A percentile compares a stretch with the other conserved stretches of the same genome.
Evolutionary conservation across 1,140 invertebrate species (phyloP).

Genomic region (Panonychus citri): DNA sequence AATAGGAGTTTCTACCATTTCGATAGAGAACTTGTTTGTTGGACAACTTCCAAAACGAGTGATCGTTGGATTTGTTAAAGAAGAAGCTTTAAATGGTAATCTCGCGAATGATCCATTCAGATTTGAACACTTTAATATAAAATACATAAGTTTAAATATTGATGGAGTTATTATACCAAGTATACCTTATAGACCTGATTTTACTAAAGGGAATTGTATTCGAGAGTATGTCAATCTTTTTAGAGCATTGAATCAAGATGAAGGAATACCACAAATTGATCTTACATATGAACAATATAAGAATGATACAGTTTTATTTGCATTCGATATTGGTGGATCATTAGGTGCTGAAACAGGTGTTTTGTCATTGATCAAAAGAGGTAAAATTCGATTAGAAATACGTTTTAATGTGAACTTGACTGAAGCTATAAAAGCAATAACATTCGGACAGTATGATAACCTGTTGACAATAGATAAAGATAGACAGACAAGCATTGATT

Average conservation of each 20-base stretch:
- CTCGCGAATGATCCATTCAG: not conserved
- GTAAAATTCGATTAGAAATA: not conserved
- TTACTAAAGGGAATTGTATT: not conserved
- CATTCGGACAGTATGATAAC: not conserved
- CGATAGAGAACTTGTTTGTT: conserved; percentile 9
- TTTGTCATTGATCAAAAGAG: not conserved
- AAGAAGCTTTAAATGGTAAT: conserved; percentile 3
- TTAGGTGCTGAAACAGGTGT: not conserved
- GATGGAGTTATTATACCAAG: not conserved
- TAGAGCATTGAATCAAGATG: not conserved
- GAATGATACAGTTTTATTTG: not conserved
- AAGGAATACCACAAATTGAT: not conserved
- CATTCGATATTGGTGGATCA: not conserved
- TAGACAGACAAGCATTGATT: not conserved
- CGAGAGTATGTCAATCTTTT: conserved; percentile 1
- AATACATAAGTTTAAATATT: conserved; percentile 1
- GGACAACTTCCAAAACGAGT: conserved; percentile 9
- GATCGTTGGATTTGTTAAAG: conserved; percentile 5
- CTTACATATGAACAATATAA: not conserved
- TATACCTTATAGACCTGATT: conserved; percentile 2
- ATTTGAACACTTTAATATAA: conserved; percentile 1
- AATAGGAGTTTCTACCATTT: conserved; percentile 5
- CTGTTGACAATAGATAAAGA: not conserved
- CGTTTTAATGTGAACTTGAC: not conserved
- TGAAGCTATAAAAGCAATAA: not conserved